Conservation (phyloP, 2,888 invertebrate genomes). For the Scaptomyza parva region DNA sequence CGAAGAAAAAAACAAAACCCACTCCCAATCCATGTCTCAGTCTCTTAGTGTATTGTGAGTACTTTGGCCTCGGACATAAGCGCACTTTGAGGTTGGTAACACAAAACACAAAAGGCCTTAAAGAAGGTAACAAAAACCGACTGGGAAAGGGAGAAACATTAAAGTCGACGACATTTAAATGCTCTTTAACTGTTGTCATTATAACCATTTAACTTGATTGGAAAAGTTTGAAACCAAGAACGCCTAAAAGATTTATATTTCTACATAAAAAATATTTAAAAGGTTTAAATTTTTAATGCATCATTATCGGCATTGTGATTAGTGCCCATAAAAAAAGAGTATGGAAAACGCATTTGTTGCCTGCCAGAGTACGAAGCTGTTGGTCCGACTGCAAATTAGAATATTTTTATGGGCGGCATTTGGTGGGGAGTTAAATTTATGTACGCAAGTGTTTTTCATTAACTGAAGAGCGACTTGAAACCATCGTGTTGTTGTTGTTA, state of each 20-base stretch:
- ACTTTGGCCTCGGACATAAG: conserved; percentile 61
- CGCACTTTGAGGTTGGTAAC: conserved; percentile 61
- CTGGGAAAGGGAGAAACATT: conserved; percentile 1
- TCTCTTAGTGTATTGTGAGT: conserved; percentile 59
- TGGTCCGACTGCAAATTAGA: conserved; percentile 65
- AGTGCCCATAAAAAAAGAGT: not conserved
- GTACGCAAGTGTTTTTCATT: conserved; percentile 62
- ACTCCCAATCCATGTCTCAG: conserved; percentile 39
- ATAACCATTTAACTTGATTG: not conserved
- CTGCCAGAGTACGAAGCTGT: conserved; percentile 17
- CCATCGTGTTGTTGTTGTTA: conserved; percentile 1
- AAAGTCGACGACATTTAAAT: conserved; percentile 1
- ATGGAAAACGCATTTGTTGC: conserved; percentile 34
- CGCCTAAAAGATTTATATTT: not conserved
- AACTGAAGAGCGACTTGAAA: conserved; percentile 35
- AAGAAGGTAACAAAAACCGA: conserved; percentile 12
- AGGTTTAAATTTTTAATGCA: not conserved
- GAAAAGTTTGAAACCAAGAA: not conserved
- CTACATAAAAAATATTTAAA: not conserved
- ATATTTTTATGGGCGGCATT: conserved; percentile 65
- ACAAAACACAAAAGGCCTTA: conserved; percentile 58
- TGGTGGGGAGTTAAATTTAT: conserved; percentile 68
- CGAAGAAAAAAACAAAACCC: conserved; percentile 11
- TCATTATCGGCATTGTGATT: not conserved
- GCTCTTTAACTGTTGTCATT: conserved; percentile 15